Evolutionary conservation across 1,140 invertebrate genomes (phyloP), one percentile per base, ranked within the genome.

Genomic region (Nixonia krombeini): DNA sequence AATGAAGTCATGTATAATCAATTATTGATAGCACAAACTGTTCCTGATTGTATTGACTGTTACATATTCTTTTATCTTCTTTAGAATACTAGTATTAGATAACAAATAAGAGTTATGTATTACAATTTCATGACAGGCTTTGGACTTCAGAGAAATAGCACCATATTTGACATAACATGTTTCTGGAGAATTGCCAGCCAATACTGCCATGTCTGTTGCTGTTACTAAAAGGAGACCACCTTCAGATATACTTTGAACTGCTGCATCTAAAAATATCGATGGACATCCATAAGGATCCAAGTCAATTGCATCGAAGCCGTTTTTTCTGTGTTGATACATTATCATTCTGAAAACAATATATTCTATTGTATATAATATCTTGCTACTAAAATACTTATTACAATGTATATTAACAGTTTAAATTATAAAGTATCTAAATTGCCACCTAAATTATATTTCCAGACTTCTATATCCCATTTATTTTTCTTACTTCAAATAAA

Each of bases 251-350:
- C 90, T 89, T 78, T 95, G 92, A 0, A 99, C 92, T 0, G 96
- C 96, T 1, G 92, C 88, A 83, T 99, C 97, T 0, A 99, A 86
- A 85, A 99, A 99, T 40, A 90, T 90, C 1, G 94, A 91, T 0
- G 97, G 95, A 76, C 94, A 96, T 4, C 98, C 98, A 80, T 99
- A 99, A 0, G 98, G 98, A 86, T 99, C 98, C 25, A 99, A 81
- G 82, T 99, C 98, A 50, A 99, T 90, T 0, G 91, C 95, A 79
- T 97, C 89, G 83, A 97, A 98, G 26, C 89, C 87, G 47, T 53
- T 92, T 87, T 49, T 85, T 47, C 89, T 89, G 70, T 93, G 90
- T 67, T 91, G 85, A 70, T 97, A 93, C 94, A 97, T 96, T 0
- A 96, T 68, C 74, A 93, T 89, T 65, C 94, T 96, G 77, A 37